A percentile compares a stretch with the other conserved stretches of the same genome.
Evolutionary conservation across 1,140 invertebrate genomes (phyloP).

Genomic region (Drosophila sp.): DNA sequence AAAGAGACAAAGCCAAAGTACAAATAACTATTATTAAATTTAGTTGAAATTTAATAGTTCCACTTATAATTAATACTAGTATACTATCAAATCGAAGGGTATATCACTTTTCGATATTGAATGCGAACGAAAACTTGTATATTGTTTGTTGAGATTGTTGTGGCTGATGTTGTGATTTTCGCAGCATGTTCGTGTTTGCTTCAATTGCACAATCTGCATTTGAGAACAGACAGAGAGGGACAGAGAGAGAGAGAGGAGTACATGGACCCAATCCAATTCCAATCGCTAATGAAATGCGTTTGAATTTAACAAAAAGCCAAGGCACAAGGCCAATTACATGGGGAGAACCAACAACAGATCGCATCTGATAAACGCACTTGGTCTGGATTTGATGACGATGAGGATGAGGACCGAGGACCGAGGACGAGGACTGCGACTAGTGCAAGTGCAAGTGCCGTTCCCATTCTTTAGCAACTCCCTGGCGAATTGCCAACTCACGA

Average conservation of each 20-base stretch:
- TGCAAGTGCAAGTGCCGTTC: constrained; percentile 9
- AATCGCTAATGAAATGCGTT: constrained; percentile 48
- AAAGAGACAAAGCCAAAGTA: too few species aligned
- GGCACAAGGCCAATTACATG: constrained; percentile 46
- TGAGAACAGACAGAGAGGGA: neutral
- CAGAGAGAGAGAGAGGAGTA: too few species aligned
- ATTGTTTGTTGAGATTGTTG: constrained; percentile 16
- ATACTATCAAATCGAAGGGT: neutral
- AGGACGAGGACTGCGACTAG: neutral
- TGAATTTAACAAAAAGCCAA: constrained; percentile 24
- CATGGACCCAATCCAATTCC: neutral
- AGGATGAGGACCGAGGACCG: neutral
- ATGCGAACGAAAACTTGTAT: too few species aligned
- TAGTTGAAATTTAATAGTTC: too few species aligned
- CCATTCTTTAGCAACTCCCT: constrained; percentile 28
- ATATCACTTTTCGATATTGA: neutral
- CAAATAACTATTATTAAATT: too few species aligned
- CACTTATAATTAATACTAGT: too few species aligned
- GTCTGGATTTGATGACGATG: constrained; percentile 6
- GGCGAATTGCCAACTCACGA: constrained; percentile 45
- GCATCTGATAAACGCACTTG: constrained; percentile 33
- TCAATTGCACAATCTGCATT: constrained; percentile 25
- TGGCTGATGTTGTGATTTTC: constrained; percentile 20
- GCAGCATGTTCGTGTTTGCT: constrained; percentile 35
- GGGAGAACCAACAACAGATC: constrained; percentile 11